Conservation (phyloP, 2,113 vertebrate genomes). For the Verasper variegatus region DNA sequence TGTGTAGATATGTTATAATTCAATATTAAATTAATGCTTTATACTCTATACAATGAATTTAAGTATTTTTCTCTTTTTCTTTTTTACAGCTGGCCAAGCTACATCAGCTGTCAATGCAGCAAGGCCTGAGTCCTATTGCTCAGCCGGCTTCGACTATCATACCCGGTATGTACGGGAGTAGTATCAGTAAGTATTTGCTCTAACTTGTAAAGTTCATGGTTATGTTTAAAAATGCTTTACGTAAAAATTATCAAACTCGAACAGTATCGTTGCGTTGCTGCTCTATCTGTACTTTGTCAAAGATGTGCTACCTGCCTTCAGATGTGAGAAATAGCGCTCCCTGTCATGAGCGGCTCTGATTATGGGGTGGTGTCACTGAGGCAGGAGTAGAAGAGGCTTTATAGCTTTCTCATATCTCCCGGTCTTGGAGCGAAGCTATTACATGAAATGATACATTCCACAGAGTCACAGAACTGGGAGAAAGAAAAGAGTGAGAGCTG, state of each 20-base stretch:
- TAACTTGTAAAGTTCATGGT: not conserved
- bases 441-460: conserved; percentile 57
- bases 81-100: conserved; percentile 89
- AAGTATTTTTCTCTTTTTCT: conserved; percentile 23
- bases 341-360: conserved; percentile 45
- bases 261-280: not conserved
- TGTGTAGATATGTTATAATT: conserved; percentile 16
- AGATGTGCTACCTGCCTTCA: conserved; percentile 24
- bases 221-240: not conserved
- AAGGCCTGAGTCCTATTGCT: conserved; percentile 85
- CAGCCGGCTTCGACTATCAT: conserved; percentile 83
- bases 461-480: conserved; percentile 44
- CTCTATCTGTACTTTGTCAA: conserved; percentile 14
- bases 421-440: conserved; percentile 52
- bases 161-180: conserved; percentile 83
- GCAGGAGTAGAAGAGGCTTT: conserved; percentile 39
- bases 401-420: conserved; percentile 39
- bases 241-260: not conserved
- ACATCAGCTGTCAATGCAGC: conserved; percentile 94
- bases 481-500: conserved; percentile 31
- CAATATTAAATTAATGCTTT: conserved; percentile 15
- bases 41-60: not conserved
- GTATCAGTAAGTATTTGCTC: not conserved
- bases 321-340: conserved; percentile 20
- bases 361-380: conserved; percentile 46